Conservation (phyloP, 2,113 vertebrate genomes). For the Sylvilagus bachmani region DNA sequence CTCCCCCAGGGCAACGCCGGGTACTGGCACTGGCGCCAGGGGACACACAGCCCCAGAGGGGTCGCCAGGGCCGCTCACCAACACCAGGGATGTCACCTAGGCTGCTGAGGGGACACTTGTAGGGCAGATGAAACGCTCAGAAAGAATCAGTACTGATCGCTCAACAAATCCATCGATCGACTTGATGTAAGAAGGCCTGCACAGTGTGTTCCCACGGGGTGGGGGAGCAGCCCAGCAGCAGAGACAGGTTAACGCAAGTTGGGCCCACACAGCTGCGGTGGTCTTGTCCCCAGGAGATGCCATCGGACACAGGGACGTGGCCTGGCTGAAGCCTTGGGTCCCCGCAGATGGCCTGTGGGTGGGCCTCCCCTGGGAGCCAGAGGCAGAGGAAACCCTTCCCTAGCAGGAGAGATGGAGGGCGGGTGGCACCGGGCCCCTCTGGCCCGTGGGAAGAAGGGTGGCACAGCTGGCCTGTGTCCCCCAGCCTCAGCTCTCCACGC, state of each 20-base stretch:
- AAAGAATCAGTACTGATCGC: background rate
- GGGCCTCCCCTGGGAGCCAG: background rate
- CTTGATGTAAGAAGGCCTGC: background rate
- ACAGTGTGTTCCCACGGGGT: background rate
- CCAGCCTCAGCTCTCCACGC: background rate
- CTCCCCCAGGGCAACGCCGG: accelerated
- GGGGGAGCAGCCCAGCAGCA: background rate
- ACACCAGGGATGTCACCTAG: background rate
- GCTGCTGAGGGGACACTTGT: background rate
- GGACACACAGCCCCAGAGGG: accelerated
- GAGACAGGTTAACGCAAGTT: background rate
- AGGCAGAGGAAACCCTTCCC: background rate
- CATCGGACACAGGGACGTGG: background rate
- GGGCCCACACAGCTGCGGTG: too few relatives aligned
- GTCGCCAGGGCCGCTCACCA: accelerated
- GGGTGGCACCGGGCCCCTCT: too few relatives aligned
- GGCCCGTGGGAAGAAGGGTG: background rate
- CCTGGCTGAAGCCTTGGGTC: accelerated
- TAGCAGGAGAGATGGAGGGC: accelerated
- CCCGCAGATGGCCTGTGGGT: accelerated
- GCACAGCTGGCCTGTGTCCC: accelerated
- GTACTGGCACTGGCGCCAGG: accelerated
- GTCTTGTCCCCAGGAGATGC: too few relatives aligned
- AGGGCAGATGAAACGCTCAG: background rate
- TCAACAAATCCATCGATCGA: background rate